Conservation (phyloP, 1,140 invertebrate species). For the Drosophila mojavensis region DNA sequence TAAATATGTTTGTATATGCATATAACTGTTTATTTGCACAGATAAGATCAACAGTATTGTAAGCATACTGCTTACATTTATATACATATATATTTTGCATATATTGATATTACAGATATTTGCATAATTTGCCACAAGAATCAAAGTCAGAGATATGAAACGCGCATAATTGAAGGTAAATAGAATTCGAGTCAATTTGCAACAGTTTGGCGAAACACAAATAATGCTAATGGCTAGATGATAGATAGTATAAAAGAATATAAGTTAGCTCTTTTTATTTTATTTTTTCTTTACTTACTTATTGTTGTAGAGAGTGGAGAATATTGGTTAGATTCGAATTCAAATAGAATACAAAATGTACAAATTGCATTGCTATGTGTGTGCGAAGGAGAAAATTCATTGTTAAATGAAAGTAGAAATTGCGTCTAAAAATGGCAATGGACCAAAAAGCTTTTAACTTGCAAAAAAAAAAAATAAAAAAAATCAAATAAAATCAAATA, state of each 20-base stretch:
- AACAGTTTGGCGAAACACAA: conserved; percentile 9
- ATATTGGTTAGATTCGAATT: conserved; percentile 18
- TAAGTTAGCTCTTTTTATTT: not conserved
- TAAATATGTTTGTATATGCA: not conserved
- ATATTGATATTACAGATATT: conserved; percentile 10
- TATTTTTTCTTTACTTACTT: conserved; percentile 29
- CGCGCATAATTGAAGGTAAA: conserved; percentile 36
- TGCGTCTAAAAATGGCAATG: conserved; percentile 35
- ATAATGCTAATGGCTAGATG: conserved; percentile 8
- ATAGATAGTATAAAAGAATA: not conserved
- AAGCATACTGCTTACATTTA: not conserved
- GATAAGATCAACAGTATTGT: conserved; percentile 6
- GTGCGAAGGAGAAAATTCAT: conserved; percentile 37
- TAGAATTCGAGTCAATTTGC: conserved; percentile 42
- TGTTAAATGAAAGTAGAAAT: conserved; percentile 44
- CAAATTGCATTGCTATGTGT: conserved; percentile 32
- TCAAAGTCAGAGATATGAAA: conserved; percentile 16
- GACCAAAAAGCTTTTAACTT: conserved; percentile 37
- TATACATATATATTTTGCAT: conserved; percentile 29
- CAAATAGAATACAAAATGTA: conserved; percentile 18
- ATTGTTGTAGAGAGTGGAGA: not conserved
- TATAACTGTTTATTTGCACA: conserved; percentile 19
- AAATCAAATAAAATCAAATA: conserved; percentile 15
- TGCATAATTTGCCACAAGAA: conserved; percentile 37
- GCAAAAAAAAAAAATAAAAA: conserved; percentile 20